A percentile compares a stretch with the other conserved stretches of the same genome.
Evolutionary conservation across 37 sponge, comb jelly and placozoan species (phyloP).

Genomic region (Diacarnus erythraeanus): DNA sequence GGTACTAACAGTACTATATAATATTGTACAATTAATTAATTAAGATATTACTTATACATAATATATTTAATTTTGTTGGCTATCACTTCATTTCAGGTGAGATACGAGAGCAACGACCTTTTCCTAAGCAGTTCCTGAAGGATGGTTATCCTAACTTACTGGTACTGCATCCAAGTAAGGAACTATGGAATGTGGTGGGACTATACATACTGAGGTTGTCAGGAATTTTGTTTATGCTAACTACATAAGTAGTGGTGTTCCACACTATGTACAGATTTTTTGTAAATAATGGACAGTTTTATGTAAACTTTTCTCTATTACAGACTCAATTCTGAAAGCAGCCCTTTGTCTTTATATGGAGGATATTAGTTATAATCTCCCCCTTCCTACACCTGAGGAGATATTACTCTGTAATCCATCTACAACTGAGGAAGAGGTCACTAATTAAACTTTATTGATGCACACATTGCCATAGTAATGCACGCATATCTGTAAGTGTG

Average conservation of each 20-base stretch:
- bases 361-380: constrained; percentile 31
- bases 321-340: constrained; percentile 49
- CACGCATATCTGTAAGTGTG: too few relatives aligned
- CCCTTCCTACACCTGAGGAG: constrained; percentile 69
- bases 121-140: constrained; percentile 6
- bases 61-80: too few relatives aligned
- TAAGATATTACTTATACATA: not conserved
- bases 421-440: constrained; percentile 80
- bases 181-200: too few relatives aligned
- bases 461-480: not conserved
- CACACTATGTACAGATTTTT: too few relatives aligned
- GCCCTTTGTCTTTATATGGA: constrained; percentile 37
- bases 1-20: constrained; percentile 6
- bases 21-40: not conserved
- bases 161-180: constrained; percentile 15
- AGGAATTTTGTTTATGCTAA: too few relatives aligned
- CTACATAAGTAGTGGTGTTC: too few relatives aligned
- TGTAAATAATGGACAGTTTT: too few relatives aligned
- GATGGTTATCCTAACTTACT: constrained; percentile 42
- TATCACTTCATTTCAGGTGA: too few relatives aligned
- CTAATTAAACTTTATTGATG: not conserved
- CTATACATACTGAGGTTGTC: too few relatives aligned
- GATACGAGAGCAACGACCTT: too few relatives aligned
- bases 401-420: constrained; percentile 54
- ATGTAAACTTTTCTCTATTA: not conserved